Conservation (phyloP, 2,797 vertebrate genomes). For the Amniataba percoides region DNA sequence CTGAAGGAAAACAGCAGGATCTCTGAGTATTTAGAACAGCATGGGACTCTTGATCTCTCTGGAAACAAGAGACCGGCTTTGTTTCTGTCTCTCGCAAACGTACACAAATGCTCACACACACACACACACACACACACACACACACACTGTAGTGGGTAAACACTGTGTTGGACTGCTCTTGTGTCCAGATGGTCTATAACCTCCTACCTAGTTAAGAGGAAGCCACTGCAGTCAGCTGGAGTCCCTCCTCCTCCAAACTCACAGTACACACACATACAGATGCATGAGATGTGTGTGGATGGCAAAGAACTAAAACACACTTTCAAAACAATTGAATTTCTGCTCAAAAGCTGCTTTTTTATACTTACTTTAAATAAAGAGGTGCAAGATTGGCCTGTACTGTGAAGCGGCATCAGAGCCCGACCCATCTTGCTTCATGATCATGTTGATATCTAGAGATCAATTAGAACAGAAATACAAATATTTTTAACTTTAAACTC, state of each 20-base stretch:
- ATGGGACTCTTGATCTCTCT: constrained; percentile 40
- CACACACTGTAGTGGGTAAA: constrained; percentile 41
- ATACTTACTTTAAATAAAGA: no score
- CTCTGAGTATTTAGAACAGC: constrained; percentile 32
- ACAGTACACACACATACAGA: background rate
- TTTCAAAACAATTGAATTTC: no score
- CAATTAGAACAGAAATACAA: background rate
- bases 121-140: constrained; percentile 16
- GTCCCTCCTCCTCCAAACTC: constrained; percentile 1
- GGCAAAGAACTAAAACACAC: background rate
- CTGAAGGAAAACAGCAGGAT: constrained; percentile 30
- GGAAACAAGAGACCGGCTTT: constrained; percentile 46
- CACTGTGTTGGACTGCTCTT: constrained; percentile 43
- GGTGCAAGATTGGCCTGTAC: background rate
- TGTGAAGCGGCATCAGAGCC: background rate
- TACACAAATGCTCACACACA: constrained; percentile 15
- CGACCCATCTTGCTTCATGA: background rate
- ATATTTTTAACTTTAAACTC: background rate
- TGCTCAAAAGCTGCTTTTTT: background rate
- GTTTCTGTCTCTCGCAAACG: constrained; percentile 10
- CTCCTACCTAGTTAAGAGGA: constrained; percentile 55
- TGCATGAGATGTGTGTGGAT: background rate
- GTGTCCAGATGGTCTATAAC: constrained; percentile 69
- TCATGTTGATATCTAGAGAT: background rate
- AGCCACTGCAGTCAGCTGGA: constrained; percentile 46